Base-by-base conservation (phyloP, 35 echinoderm and acorn worm genomes). In the Stichopus chloronotus region DNA sequence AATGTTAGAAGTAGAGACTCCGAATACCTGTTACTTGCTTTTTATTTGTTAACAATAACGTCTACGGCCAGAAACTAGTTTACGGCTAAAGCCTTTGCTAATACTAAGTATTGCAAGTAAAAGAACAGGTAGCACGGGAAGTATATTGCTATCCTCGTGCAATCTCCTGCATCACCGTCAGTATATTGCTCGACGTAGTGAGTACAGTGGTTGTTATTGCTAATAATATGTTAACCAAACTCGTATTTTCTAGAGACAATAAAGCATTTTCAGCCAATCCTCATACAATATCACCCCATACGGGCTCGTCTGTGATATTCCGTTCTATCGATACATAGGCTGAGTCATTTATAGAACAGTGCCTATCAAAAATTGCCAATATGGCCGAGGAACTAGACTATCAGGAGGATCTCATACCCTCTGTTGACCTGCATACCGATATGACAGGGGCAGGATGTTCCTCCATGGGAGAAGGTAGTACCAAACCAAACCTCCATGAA, bases 141-240 rank as follows among this genome's bases (percentile, higher is more conserved):
- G 72, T 76, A 76, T 76, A 76, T 76, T 76, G 72, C 72, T 76
- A 76, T 76, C 72, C 72, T 11, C 72, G 72, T 76, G 72, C 72
- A 76, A 6, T 76, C 8, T 8, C 12, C 8, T 76, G 63, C 13
- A 76, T 76, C 72, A 76, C 72, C 72, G 72, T 16, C 72, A 76
- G 72, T 76, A 76, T 76, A 76, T 76, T 76, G 72, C 13, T 76
- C 72, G 72, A 6, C 72, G 72, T 76, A n/a, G 72, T 76, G 72
- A 76, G 72, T 76, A 76, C 72, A 11, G 2, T 6, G 9, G 72
- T 9, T 76, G 72, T 11, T 76, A 8, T 76, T 76, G 72, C 72
- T 76, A 76, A 76, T 43, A 71, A 71, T n/a, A 71, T 76, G 12
- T 76, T 16, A 76, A 6, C 72, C 8, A 20, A 76, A 76, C 9